Evolutionary conservation across 2,888 invertebrate species (phyloP), one percentile per base, ranked within the genome.

Genomic region (Tuta absoluta): DNA sequence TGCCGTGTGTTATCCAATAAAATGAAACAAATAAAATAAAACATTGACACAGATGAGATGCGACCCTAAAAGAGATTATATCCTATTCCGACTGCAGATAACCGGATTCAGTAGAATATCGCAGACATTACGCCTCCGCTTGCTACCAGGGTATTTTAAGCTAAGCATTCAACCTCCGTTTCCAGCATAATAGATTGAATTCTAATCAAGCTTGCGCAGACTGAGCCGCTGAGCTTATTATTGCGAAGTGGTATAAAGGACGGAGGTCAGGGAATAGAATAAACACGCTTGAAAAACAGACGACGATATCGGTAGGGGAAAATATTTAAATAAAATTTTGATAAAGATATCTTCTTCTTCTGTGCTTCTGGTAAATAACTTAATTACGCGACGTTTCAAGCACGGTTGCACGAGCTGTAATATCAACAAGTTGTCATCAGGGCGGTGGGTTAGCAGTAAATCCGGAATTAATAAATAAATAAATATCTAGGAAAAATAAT

Each of bases 241-340:
- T n/a, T 60, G 41, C n/a, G 24, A 28, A 64, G 61, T 28, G 33
- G 14, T 38, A 8, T 21, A 58, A 51, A 64, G 60, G 41, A 41
- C 60, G 61, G 28, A 41, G 41, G 41, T 41, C 41, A 41, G 41
- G 14, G 33, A 33, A 14, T 41, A 41, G 3, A 45, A 45, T 45
- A 45, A 45, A 45, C 17, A 45, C 45, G 0, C n/a, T 45, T n/a
- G 45, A 45, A n/a, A 45, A 45, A 45, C 45, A 45, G 17, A n/a
- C 11, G 3, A 8, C 1, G 45, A n/a, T 45, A 17, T 45, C 17
- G 17, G 45, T n/a, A 45, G 45, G 17, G 17, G 17, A n/a, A 4
- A 45, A n/a, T 28, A 28, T 7, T 33, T 1, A 33, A 33, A 33
- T 33, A 8, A 33, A 7, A 33, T 33, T 33, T 33, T 33, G 10